Evolutionary conservation across 2,888 invertebrate genomes (phyloP), one percentile per base, ranked within the genome.

Genomic region (Dendrolimus pini): DNA sequence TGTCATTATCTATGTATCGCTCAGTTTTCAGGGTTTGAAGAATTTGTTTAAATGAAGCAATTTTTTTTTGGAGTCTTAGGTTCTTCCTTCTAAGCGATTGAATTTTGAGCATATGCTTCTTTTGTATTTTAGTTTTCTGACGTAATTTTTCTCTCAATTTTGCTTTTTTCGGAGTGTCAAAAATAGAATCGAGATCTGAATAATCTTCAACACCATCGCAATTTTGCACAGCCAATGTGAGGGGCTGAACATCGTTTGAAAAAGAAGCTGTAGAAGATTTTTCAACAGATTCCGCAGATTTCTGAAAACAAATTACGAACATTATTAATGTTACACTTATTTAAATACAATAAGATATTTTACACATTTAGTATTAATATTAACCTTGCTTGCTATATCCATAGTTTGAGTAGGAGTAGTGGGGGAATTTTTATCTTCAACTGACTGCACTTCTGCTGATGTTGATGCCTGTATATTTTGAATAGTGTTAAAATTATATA

Each of bases 181-280:
- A 62, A 60, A 63, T 58, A 30, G 58, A 63, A 57, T 63, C 63
- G 41, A 62, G 54, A 61, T 65, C 63, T 54, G 64, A 62, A 61
- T 58, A 64, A 54, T 60, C 60, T 59, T 61, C 59, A 58, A 55
- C 52, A 42, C 53, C 52, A 41, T 42, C 42, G 42, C 42, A 42
- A 42, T 42, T 42, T 42, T 42, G 42, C 10, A 42, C 10, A 56
- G 54, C 41, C 41, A 54, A 53, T 1, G 42, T 42, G 42, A 42
- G 42, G 42, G 42, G 42, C 8, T 57, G 14, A 18, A 56, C 13
- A 41, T 55, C 41, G 1, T 41, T 7, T 55, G 13, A 55, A 41
- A 10, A 41, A 55, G 2, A n/a, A 55, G 41, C 41, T 41, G 41
- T 41, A 55, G 42, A 55, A 41, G 41, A 13, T 55, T 55, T 55